Evolutionary conservation across 2,797 vertebrate genomes (phyloP).

Genomic region (Catamblyrhynchus diadema): DNA sequence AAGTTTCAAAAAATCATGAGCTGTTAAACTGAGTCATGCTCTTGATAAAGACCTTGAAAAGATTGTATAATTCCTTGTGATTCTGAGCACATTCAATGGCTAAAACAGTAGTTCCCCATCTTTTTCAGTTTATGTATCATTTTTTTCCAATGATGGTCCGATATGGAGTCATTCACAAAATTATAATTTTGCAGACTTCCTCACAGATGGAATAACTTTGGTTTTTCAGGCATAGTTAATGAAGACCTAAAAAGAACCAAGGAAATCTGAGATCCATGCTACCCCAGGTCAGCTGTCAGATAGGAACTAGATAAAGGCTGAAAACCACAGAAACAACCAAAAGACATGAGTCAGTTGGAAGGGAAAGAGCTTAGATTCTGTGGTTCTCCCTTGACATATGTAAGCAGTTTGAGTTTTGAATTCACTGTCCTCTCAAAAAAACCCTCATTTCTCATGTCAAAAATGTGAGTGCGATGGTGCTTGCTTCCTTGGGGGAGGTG

Average conservation of each 20-base stretch:
- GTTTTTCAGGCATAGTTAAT: not conserved
- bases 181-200: not conserved
- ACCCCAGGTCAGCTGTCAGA: not conserved
- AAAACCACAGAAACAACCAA: not conserved
- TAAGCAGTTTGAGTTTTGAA: not conserved
- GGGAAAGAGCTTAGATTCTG: not conserved
- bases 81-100: not conserved
- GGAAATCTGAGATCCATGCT: not conserved
- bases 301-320: not conserved
- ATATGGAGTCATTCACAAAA: not conserved
- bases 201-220: not conserved
- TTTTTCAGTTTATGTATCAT: not conserved
- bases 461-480: not conserved
- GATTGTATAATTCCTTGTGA: not conserved
- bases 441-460: not conserved
- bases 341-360: not conserved
- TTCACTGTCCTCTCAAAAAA: not conserved
- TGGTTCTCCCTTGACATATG: not conserved
- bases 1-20: not conserved
- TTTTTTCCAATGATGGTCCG: not conserved
- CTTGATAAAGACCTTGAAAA: not conserved
- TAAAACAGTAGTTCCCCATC: not conserved
- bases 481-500: not conserved
- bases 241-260: not conserved
- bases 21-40: not conserved